phyloP scores from a whole-genome alignment of 2,888 invertebrate species.

The Dexiosoma caninum region DNA sequence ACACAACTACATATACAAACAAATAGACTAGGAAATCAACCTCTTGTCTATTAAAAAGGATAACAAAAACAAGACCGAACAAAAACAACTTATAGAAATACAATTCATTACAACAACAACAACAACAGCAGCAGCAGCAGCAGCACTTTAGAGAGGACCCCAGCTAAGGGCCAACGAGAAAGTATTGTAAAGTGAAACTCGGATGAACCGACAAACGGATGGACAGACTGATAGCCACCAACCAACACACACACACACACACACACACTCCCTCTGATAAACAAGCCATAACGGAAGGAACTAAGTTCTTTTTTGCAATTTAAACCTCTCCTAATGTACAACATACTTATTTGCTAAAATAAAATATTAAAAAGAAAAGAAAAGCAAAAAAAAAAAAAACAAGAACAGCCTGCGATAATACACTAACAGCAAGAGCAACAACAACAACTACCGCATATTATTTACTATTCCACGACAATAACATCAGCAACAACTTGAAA shows the following conservation, averaged over 20 bases:
- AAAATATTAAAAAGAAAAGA: no score
- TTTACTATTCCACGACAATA: not conserved
- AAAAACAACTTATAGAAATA: not conserved
- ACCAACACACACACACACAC: not conserved
- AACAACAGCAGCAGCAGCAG: not conserved
- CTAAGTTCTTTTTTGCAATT: slow-evolving; percentile 50
- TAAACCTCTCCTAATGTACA: slow-evolving; percentile 39
- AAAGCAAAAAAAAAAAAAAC: not conserved
- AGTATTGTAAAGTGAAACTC: slow-evolving; percentile 2
- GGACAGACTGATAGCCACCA: not conserved
- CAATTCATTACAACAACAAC: not conserved
- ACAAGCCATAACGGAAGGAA: slow-evolving; percentile 35
- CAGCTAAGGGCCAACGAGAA: not conserved
- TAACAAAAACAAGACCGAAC: slow-evolving; percentile 1
- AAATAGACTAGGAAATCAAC: not conserved
- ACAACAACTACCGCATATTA: not conserved
- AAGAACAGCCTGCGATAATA: not conserved
- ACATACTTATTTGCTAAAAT: slow-evolving; percentile 15
- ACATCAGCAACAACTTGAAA: slow-evolving; percentile 20
- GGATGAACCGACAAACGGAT: not conserved
- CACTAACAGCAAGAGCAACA: not conserved
- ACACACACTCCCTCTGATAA: no score
- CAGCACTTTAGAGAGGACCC: not conserved
- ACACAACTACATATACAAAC: not conserved
- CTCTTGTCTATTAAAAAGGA: slow-evolving; percentile 12